Percentiles rank a stretch among this genome's conserved stretches.
Conservation (phyloP, 1,140 invertebrate species). For the Lasioglossum baleicum region DNA sequence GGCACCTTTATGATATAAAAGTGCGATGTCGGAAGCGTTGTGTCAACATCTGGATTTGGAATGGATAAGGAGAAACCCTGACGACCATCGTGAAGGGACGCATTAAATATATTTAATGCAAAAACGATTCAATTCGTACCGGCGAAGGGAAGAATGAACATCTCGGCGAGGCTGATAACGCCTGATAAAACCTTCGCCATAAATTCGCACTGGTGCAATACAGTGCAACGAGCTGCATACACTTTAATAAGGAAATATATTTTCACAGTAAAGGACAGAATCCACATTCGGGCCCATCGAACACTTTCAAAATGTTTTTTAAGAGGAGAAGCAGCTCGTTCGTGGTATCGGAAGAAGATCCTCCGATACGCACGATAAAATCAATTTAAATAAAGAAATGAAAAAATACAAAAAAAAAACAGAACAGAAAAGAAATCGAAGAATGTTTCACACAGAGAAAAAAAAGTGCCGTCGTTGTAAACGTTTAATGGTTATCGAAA, state of each 20-base stretch:
- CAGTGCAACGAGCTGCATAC: slow-evolving; percentile 33
- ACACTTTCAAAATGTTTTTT: slow-evolving; percentile 12
- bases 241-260: not conserved
- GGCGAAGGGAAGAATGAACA: slow-evolving; percentile 38
- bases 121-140: slow-evolving; percentile 53
- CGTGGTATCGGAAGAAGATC: slow-evolving; percentile 52
- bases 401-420: slow-evolving; percentile 28
- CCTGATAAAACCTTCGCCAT: not conserved
- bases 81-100: slow-evolving; percentile 20
- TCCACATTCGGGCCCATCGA: not conserved
- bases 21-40: slow-evolving; percentile 35
- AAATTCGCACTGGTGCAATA: slow-evolving; percentile 12
- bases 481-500: not conserved
- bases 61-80: slow-evolving; percentile 21
- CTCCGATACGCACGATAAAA: slow-evolving; percentile 39
- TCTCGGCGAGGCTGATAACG: not conserved
- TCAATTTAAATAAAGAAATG: slow-evolving; percentile 27
- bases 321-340: slow-evolving; percentile 45
- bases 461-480: slow-evolving; percentile 17
- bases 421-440: slow-evolving; percentile 16
- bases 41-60: slow-evolving; percentile 54
- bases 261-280: not conserved
- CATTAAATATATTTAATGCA: slow-evolving; percentile 25
- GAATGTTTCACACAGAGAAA: not conserved
- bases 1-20: slow-evolving; percentile 50